Percentiles rank a stretch among this genome's conserved stretches.
These are phyloP conservation scores for Anhinga anhinga DNA, from an alignment of 2,113 vertebrate genomes.

Conservation along the genomic window DNA sequence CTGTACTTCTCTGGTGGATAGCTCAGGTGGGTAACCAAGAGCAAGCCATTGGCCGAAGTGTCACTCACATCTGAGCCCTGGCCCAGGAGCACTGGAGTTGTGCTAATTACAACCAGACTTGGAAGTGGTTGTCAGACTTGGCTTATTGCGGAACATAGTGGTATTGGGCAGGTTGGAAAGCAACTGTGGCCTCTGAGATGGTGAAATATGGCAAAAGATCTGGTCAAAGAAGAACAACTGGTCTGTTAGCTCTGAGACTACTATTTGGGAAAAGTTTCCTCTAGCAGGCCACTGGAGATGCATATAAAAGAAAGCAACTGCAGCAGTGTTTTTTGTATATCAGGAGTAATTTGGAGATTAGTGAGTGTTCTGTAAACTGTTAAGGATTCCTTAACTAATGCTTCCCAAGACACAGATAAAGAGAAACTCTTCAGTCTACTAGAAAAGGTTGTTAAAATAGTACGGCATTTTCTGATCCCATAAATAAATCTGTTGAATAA, in stretches of 20 bases:
- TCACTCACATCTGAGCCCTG: not conserved
- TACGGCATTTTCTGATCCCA: not conserved
- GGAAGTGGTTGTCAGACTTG: not conserved
- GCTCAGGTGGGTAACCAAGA: not conserved
- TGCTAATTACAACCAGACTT: not conserved
- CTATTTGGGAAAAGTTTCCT: not conserved
- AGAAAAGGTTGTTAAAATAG: not conserved
- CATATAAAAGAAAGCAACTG: not conserved
- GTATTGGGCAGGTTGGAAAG: not conserved
- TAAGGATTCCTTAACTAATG: not conserved
- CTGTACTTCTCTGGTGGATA: not conserved
- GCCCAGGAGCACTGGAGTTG: not conserved
- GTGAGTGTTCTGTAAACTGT: not conserved
- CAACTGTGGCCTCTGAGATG: not conserved
- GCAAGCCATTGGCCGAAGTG: not conserved
- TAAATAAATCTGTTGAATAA: not conserved
- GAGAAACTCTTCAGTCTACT: not conserved
- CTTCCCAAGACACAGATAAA: not conserved
- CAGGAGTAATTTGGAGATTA: not conserved
- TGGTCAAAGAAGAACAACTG: not conserved
- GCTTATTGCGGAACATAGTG: accelerated
- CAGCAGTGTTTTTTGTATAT: not conserved
- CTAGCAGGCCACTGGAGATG: not conserved
- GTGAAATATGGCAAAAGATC: not conserved
- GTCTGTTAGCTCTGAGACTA: not conserved